Evolutionary conservation across 1,140 invertebrate genomes (phyloP).

Genomic region (Eupeodes corollae): DNA sequence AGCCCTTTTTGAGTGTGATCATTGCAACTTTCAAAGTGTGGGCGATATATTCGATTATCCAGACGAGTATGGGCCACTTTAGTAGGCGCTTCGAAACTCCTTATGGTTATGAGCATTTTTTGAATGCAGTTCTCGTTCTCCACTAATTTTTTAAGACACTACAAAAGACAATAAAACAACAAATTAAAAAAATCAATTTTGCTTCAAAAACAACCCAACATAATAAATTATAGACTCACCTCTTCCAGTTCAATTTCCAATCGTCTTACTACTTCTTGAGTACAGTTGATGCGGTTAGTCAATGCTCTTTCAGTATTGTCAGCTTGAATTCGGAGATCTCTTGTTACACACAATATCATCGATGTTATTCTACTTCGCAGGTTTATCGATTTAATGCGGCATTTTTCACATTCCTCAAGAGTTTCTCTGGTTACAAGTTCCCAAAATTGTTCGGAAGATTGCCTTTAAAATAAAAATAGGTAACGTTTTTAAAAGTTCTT

Average conservation of each 20-base stretch:
- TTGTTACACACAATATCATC: constrained; percentile 50
- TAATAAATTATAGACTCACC: constrained; percentile 27
- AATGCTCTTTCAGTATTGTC: constrained; percentile 57
- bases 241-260: constrained; percentile 54
- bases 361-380: constrained; percentile 50
- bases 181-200: neutral
- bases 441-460: constrained; percentile 58
- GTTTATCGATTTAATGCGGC: constrained; percentile 47
- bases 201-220: neutral
- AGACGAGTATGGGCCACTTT: constrained; percentile 68
- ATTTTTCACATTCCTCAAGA: constrained; percentile 48
- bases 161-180: too few relatives aligned
- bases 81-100: constrained; percentile 56
- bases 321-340: constrained; percentile 60
- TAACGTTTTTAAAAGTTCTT: neutral
- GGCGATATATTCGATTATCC: constrained; percentile 52
- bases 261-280: constrained; percentile 50
- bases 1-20: constrained; percentile 57
- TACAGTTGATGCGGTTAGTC: constrained; percentile 51
- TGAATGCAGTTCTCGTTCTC: constrained; percentile 57
- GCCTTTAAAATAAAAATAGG: constrained; percentile 29
- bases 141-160: constrained; percentile 52
- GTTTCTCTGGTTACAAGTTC: constrained; percentile 57
- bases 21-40: constrained; percentile 58
- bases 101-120: constrained; percentile 46